Conservation (phyloP, 2,888 invertebrate genomes). For the Ichneumoninae sp. region DNA sequence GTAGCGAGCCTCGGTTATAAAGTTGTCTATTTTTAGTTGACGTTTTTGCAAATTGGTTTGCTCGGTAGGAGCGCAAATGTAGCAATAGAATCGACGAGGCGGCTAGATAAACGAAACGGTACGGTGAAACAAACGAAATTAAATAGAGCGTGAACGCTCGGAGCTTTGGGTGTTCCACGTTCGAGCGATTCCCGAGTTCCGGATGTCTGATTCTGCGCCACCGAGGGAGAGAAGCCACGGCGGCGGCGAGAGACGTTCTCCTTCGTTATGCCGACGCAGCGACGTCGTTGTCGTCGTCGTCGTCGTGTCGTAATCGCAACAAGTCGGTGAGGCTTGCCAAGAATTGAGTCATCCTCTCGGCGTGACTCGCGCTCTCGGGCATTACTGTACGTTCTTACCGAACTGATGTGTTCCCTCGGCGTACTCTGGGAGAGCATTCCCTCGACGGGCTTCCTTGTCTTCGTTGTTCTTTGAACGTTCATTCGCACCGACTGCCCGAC, state of each 20-base stretch:
- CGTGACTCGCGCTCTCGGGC: constrained; percentile 58
- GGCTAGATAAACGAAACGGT: constrained; percentile 28
- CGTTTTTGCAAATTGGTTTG: constrained; percentile 65
- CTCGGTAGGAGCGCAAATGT: constrained; percentile 23
- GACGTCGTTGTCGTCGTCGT: constrained; percentile 11
- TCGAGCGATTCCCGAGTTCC: constrained; percentile 66
- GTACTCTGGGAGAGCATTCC: constrained; percentile 35
- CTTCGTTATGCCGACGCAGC: constrained; percentile 53
- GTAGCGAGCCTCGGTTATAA: constrained; percentile 18
- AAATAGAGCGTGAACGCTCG: constrained; percentile 62
- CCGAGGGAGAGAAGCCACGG: constrained; percentile 7
- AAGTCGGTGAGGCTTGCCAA: constrained; percentile 74
- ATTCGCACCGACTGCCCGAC: background rate
- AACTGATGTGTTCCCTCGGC: constrained; percentile 43
- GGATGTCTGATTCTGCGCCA: constrained; percentile 65
- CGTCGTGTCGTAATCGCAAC: constrained; percentile 72
- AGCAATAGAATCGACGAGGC: constrained; percentile 40
- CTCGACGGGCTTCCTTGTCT: constrained; percentile 25
- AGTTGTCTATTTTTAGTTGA: constrained; percentile 60
- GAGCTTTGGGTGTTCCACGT: constrained; percentile 65
- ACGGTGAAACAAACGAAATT: constrained; percentile 64
- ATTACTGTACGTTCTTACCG: constrained; percentile 23
- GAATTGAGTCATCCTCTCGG: constrained; percentile 77
- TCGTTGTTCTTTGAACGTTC: constrained; percentile 4
- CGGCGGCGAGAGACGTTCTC: constrained; percentile 45